Percentiles rank a stretch among this genome's conserved stretches.
Evolutionary conservation across 1,140 invertebrate genomes (phyloP).

Genomic region (Hormaphis cornu): DNA sequence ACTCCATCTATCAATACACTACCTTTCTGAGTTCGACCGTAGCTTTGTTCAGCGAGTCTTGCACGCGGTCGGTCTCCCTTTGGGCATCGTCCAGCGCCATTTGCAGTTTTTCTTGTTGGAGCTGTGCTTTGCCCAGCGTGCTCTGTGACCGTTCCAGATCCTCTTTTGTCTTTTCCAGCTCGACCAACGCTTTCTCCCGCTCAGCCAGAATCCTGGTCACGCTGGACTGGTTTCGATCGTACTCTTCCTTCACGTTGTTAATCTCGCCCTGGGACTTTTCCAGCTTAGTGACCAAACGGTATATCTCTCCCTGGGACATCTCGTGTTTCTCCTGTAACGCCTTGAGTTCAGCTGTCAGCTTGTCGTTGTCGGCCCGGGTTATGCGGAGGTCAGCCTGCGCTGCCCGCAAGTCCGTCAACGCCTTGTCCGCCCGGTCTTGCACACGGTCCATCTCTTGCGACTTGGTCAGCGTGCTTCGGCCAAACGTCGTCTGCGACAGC

Average conservation of each 20-base stretch:
- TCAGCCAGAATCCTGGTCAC: constrained; percentile 75
- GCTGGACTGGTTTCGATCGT: constrained; percentile 64
- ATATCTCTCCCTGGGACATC: constrained; percentile 89
- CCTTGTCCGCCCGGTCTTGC: constrained; percentile 79
- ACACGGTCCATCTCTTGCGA: constrained; percentile 69
- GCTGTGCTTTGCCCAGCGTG: constrained; percentile 76
- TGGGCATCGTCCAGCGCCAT: constrained; percentile 77
- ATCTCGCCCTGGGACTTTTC: constrained; percentile 91
- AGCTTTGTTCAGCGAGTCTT: constrained; percentile 74
- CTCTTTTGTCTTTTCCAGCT: constrained; percentile 80
- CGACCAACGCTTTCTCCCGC: constrained; percentile 70
- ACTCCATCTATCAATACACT: no score
- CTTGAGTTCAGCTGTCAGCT: constrained; percentile 68
- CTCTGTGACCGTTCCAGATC: constrained; percentile 81
- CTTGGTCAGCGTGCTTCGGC: constrained; percentile 49
- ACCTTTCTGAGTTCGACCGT: constrained; percentile 70
- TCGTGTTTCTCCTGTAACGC: constrained; percentile 83
- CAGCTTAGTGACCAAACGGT: constrained; percentile 80
- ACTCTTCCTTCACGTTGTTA: constrained; percentile 82
- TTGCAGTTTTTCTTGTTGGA: constrained; percentile 83
- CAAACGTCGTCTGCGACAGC: constrained; percentile 68
- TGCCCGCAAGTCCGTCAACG: constrained; percentile 68
- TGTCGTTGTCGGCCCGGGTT: constrained; percentile 75
- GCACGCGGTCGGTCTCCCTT: constrained; percentile 79
- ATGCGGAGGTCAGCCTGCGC: constrained; percentile 71